phyloP scores from a whole-genome alignment of 2,888 invertebrate genomes.

The Anorthoa munda region DNA sequence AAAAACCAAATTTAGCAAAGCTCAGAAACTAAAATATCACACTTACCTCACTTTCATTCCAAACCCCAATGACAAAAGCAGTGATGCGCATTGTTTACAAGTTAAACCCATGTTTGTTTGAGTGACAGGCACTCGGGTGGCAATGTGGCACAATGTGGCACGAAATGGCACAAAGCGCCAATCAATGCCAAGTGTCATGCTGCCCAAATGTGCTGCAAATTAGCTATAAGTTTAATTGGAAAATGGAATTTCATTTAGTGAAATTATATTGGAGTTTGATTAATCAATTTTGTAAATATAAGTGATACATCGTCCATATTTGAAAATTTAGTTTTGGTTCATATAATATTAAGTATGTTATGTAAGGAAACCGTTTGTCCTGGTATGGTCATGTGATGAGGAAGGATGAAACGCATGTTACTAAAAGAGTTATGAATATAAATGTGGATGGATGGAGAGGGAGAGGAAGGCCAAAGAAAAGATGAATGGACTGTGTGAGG shows the following conservation, averaged over 20 bases:
- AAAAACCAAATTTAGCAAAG: background rate
- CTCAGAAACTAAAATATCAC: constrained; percentile 15
- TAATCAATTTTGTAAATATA: background rate
- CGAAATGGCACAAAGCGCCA: constrained; percentile 77
- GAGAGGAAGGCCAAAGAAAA: too few species aligned
- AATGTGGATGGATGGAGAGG: too few species aligned
- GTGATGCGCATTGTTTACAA: constrained; percentile 82
- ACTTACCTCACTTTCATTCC: constrained; percentile 48
- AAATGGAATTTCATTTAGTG: constrained; percentile 33
- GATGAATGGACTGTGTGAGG: too few species aligned
- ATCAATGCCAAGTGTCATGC: constrained; percentile 73
- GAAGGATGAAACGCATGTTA: too few species aligned
- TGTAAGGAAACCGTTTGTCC: too few species aligned
- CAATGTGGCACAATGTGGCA: constrained; percentile 67
- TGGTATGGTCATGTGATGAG: too few species aligned
- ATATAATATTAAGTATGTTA: too few species aligned
- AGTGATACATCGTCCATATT: background rate
- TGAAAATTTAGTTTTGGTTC: background rate
- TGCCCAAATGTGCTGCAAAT: constrained; percentile 56
- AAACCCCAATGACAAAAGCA: constrained; percentile 73
- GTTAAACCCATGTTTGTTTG: constrained; percentile 83
- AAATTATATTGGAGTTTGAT: constrained; percentile 16
- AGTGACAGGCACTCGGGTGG: constrained; percentile 82
- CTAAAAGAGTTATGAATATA: too few species aligned
- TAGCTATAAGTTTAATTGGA: constrained; percentile 56